Evolutionary conservation across 2,113 vertebrate species (phyloP).

Genomic region (Thamnophis sirtalis): DNA sequence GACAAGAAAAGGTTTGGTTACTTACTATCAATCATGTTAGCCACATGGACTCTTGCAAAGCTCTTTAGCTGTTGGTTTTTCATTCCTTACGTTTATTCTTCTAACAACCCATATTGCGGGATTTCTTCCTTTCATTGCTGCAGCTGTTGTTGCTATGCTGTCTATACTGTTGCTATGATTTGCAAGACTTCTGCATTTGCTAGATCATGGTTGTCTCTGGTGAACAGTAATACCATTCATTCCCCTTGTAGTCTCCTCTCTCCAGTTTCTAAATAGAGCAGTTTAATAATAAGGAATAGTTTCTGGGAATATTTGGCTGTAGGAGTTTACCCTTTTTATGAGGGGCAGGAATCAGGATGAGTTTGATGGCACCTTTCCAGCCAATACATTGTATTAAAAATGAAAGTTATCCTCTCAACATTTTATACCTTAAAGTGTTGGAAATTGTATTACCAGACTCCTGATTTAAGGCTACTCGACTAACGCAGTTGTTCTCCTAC

Average conservation of each 20-base stretch:
- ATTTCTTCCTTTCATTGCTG: conserved; percentile 15
- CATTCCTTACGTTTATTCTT: neutral
- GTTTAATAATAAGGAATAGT: conserved; percentile 42
- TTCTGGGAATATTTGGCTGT: conserved; percentile 37
- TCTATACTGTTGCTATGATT: conserved; percentile 57
- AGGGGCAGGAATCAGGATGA: neutral
- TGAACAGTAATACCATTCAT: conserved; percentile 51
- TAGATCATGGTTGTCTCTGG: conserved; percentile 50
- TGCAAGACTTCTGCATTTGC: conserved; percentile 38
- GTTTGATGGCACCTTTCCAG: neutral
- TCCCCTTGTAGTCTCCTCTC: conserved; percentile 24
- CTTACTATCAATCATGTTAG: conserved; percentile 32
- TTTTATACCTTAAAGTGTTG: neutral
- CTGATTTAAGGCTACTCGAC: neutral
- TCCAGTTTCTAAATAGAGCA: conserved; percentile 53
- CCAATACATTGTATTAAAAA: neutral
- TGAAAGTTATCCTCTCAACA: neutral
- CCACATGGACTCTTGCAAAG: neutral
- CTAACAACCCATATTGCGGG: neutral
- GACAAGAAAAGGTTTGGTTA: conserved; percentile 12
- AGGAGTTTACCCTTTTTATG: conserved; percentile 25
- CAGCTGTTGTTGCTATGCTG: conserved; percentile 47
- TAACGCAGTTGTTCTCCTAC: neutral
- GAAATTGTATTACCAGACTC: neutral
- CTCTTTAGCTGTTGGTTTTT: neutral